Evolutionary conservation across 2,113 vertebrate species (phyloP).

Genomic region (Vulpes lagopus): DNA sequence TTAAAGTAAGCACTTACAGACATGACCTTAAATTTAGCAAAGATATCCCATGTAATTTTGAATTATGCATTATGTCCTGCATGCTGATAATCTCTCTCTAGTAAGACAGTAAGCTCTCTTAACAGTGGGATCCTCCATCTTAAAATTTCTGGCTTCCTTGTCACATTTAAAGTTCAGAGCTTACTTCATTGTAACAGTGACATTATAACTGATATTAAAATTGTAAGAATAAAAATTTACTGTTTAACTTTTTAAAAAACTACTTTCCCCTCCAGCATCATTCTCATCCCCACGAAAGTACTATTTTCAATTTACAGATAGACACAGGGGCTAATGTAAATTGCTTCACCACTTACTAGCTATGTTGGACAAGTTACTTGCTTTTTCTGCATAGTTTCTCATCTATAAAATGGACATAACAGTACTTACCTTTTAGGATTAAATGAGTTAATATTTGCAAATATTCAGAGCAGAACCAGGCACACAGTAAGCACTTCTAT

Average conservation of each 20-base stretch:
- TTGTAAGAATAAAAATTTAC: neutral
- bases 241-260: neutral
- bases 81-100: neutral
- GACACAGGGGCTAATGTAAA: neutral
- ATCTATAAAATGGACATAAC: neutral
- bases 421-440: neutral
- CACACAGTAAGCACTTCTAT: neutral
- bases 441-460: neutral
- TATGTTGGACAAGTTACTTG: neutral
- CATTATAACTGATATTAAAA: neutral
- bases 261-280: neutral
- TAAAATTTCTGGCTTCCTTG: neutral
- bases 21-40: neutral
- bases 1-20: neutral
- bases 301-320: neutral
- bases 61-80: neutral
- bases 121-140: neutral
- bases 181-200: neutral
- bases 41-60: neutral
- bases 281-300: neutral
- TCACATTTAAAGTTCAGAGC: neutral
- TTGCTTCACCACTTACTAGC: neutral
- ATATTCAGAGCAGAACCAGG: neutral
- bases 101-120: neutral
- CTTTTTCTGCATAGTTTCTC: conserved; percentile 33